Evolutionary conservation across 92 coral and sea anemone genomes (phyloP).

Genomic region (Porites cylindrica): DNA sequence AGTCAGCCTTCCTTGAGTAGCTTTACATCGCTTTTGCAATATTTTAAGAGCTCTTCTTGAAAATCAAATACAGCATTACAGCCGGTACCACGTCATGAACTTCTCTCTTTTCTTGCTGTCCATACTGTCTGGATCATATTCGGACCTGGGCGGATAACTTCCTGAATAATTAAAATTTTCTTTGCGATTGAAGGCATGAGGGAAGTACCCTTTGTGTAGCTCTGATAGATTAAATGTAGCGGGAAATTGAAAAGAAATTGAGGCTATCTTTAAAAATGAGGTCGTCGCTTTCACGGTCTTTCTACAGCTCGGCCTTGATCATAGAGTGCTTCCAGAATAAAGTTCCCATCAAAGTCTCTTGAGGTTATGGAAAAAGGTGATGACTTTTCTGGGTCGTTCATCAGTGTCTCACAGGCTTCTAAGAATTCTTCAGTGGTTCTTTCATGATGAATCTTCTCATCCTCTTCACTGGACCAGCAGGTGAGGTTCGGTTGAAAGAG

Average conservation of each 20-base stretch:
- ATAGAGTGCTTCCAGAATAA: too few species aligned
- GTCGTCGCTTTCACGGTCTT: constrained; percentile 18
- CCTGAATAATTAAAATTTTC: constrained; percentile 55
- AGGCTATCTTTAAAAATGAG: constrained; percentile 62
- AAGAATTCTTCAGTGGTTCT: too few species aligned
- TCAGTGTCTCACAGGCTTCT: too few species aligned
- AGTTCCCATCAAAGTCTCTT: too few species aligned
- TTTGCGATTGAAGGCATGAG: too few species aligned
- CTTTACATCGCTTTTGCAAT: constrained; percentile 70
- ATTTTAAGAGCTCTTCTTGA: constrained; percentile 50
- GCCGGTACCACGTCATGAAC: constrained; percentile 46
- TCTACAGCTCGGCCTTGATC: not conserved
- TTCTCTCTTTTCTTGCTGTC: not conserved
- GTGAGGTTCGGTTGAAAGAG: too few species aligned
- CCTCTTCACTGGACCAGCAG: too few species aligned
- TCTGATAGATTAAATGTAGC: constrained; percentile 69
- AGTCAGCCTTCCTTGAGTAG: constrained; percentile 41
- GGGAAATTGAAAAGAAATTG: constrained; percentile 53
- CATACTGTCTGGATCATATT: constrained; percentile 73
- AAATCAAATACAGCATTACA: constrained; percentile 50
- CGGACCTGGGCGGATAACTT: constrained; percentile 38
- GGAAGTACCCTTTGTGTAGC: constrained; percentile 61
- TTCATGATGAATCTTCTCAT: too few species aligned
- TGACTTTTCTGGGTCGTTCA: too few species aligned
- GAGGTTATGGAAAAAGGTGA: too few species aligned